Base-by-base conservation (phyloP, 2,113 vertebrate genomes). In the Pygoscelis adeliae region DNA sequence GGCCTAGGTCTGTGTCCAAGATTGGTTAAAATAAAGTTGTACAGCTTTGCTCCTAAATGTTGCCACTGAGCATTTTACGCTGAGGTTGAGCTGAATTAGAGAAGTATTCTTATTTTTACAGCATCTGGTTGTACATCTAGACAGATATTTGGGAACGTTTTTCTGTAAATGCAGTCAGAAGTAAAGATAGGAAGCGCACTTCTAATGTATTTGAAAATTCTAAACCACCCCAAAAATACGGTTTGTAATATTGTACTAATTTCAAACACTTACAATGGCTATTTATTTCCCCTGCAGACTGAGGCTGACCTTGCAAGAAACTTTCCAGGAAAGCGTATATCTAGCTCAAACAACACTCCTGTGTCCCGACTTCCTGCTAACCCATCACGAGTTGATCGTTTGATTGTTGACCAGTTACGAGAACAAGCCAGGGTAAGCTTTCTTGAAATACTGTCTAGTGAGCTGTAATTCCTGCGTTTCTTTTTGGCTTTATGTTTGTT, bases 221-320 rank as follows among this genome's bases (percentile, higher is more conserved):
- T 23, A 4, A 34, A 10, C 22, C 1, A 2, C 11, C 2, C 17
- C 27, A 13, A 16, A 59, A 29, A 15, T 1, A 4, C 0, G 0
- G 5, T 8, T 22, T 11, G 21, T 20, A 5, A 4, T 6, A 1
- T 0, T 2, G 7, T 1, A 1, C 15, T 18, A 0, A 58, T 5
- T 19, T 26, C 26, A 30, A 1, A 3, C 27, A 8, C 2, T 23
- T 30, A 4, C 9, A 0, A 3, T 34, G 18, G 5, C 3, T 52
- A 0, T 86, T 25, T 1, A 1, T 66, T 92, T 92, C 42, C 58
- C 56, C 32, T 80, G 8, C 87, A 98, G 98, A 32, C 97, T 3
- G 98, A 98, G 65, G 98, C 98, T 61, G 97, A 98, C 20, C 97
- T 98, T 4, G 97, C 98, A 30, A 93, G 93, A 10, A 94, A 71